Conservation (phyloP, 2,113 vertebrate genomes). For the Neopipo cinnamomea region DNA sequence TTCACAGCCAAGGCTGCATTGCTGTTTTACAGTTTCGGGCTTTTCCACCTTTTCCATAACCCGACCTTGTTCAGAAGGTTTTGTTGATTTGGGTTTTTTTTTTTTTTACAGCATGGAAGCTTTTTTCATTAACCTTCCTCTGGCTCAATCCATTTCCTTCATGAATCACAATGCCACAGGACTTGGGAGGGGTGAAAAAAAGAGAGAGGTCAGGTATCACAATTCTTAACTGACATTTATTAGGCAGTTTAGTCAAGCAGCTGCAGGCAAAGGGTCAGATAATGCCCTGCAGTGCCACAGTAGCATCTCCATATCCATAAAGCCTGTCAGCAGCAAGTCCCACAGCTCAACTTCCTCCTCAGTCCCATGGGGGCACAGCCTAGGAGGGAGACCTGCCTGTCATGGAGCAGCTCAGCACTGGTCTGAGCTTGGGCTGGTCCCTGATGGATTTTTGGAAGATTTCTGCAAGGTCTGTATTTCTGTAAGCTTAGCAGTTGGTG, state of each 20-base stretch:
- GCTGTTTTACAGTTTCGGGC: background rate
- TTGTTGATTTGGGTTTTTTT: background rate
- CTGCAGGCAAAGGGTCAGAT: background rate
- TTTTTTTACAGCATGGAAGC: accelerated
- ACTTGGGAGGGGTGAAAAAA: background rate
- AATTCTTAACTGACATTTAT: slow-evolving; percentile 31
- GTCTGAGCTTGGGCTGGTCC: background rate
- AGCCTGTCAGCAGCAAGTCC: background rate
- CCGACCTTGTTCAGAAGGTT: background rate
- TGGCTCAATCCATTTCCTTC: background rate
- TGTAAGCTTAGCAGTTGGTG: background rate
- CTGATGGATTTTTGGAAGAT: background rate
- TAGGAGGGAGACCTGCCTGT: background rate
- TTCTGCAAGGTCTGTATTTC: background rate
- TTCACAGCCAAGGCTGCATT: background rate
- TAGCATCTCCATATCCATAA: background rate
- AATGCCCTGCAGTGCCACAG: background rate
- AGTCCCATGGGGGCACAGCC: background rate
- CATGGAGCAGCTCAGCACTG: background rate
- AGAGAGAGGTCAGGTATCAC: background rate
- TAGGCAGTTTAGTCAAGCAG: slow-evolving; percentile 8
- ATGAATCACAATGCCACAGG: background rate
- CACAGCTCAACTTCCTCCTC: background rate
- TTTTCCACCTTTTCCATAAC: background rate
- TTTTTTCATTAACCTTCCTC: background rate